Evolutionary conservation across 1,140 invertebrate genomes (phyloP).

Genomic region (Probaryconus sp.): DNA sequence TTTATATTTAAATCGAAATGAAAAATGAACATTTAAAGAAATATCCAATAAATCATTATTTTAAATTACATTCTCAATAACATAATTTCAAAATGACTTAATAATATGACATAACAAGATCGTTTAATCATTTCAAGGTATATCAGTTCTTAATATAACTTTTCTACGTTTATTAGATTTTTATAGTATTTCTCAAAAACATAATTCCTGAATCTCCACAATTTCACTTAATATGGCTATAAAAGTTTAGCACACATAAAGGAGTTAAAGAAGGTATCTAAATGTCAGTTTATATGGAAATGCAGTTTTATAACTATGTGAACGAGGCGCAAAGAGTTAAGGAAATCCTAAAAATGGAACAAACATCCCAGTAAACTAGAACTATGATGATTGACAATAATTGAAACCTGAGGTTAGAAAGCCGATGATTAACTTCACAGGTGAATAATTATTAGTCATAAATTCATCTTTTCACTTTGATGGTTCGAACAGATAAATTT

Average conservation of each 20-base stretch:
- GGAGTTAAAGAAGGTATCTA: slow-evolving; percentile 8
- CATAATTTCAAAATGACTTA: too few relatives aligned
- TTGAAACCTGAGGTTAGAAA: slow-evolving; percentile 12
- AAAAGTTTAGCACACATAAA: slow-evolving; percentile 19
- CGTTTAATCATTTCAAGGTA: too few relatives aligned
- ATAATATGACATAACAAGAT: too few relatives aligned
- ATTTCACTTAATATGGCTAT: slow-evolving; percentile 26
- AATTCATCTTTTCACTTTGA: slow-evolving; percentile 10
- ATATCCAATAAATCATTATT: too few relatives aligned
- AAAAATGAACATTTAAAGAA: too few relatives aligned
- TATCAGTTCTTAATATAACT: too few relatives aligned
- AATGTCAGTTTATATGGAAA: slow-evolving; percentile 24
- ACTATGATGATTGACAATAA: neutral
- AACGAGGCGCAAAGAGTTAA: slow-evolving; percentile 3
- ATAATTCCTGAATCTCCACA: slow-evolving; percentile 3
- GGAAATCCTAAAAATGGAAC: slow-evolving; percentile 4
- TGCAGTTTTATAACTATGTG: slow-evolving; percentile 14
- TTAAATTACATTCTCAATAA: too few relatives aligned
- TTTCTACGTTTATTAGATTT: too few relatives aligned
- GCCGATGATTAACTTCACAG: neutral
- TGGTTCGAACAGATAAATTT: slow-evolving; percentile 2
- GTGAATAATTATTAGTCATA: slow-evolving; percentile 11
- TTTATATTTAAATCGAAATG: too few relatives aligned
- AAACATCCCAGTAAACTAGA: slow-evolving; percentile 6
- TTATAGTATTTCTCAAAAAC: too few relatives aligned